Evolutionary conservation across 2,113 vertebrate genomes (phyloP), one percentile per base, ranked within the genome.

Genomic region (Aepyceros melampus): DNA sequence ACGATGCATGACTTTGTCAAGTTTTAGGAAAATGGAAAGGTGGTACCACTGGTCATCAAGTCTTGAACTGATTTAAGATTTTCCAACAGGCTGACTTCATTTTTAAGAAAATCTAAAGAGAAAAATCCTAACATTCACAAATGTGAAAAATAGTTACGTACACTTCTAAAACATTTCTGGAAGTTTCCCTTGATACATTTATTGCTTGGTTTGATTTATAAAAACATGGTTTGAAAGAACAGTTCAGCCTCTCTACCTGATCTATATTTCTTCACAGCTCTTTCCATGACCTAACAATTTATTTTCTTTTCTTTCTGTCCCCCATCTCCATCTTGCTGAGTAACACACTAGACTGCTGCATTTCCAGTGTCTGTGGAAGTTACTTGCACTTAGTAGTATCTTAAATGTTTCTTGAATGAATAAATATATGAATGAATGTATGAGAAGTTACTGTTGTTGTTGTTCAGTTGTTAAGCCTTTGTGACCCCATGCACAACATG

Each of bases 401-500:
- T 87, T 81, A 79, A 87, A 92, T 17, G 51, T 79, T 87, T 95
- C 16, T 87, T 95, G 36, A 91, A 51, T 45, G 60, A 79, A 86
- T 49, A 84, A 83, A 53, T 19, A 36, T 29, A 67, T 56, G 6
- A 87, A 92, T 64, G 36, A 87, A 53, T 87, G 53, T 88, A 58
- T 89, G 56, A 60, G 10, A 93, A 78, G 58, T 84, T 36, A 76
- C 71, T 25, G 3, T 43, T 43, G 36, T 6, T 40, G 23, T 43
- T 40, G 67, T 2, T 43, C 40, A 27, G 40, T 27, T 13, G 23
- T 23, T 76, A 76, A 43, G 71, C 23, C 71, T 71, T 71, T 76
- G 71, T 76, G 71, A 43, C 71, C 23, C 71, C 71, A 43, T 27
- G 40, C 71, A 43, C 12, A 40, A 6, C 36, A 27, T 12, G 71